Evolutionary conservation across 2,113 vertebrate species (phyloP), one percentile per base, ranked within the genome.

Genomic region (Gadus macrocephalus): DNA sequence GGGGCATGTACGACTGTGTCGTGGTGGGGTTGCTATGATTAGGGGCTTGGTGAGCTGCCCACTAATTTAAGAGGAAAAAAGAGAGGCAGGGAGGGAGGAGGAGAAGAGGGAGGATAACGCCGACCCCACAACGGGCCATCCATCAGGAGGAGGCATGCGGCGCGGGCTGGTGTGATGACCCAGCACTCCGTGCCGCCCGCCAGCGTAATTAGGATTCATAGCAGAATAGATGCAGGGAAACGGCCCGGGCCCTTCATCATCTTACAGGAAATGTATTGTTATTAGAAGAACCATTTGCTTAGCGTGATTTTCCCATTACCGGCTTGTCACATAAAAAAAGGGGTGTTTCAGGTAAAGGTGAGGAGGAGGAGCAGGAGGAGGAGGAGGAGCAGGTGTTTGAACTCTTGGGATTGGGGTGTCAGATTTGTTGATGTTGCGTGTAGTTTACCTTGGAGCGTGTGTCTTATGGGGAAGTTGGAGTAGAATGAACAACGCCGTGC

Each of bases 281-380:
- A 98, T 98, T 98, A 98, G 95, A 94, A 93, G 93, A 98, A 93
- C 95, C 96, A 98, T 98, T 98, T 98, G 95, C 96, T 98, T 97
- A 95, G 95, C 95, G 96, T 98, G 94, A 95, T 96, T 96, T 98
- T 98, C 97, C 97, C 95, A 96, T 98, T 97, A 98, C 94, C 91
- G 89, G 90, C 94, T 95, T 98, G 96, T 98, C 96, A 98, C 92
- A 92, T n/a, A 58, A 49, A 49, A 49, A 49, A 14, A 91, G 92
- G 93, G 93, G 93, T 95, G 94, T 95, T 96, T 97, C 94, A 96
- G 96, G 25, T 25, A 25, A 25, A 25, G 25, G 25, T 25, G 93
- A 90, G 90, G 92, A 92, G 85, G 91, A 92, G 55, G 53, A 38
- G 59, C 69, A 55, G 35, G 64, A 15, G 55, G 15, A 28, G 72